A percentile compares a stretch with the other conserved stretches of the same genome.
phyloP scores from a whole-genome alignment of 2,888 invertebrate species.

The Pecten maximus region DNA sequence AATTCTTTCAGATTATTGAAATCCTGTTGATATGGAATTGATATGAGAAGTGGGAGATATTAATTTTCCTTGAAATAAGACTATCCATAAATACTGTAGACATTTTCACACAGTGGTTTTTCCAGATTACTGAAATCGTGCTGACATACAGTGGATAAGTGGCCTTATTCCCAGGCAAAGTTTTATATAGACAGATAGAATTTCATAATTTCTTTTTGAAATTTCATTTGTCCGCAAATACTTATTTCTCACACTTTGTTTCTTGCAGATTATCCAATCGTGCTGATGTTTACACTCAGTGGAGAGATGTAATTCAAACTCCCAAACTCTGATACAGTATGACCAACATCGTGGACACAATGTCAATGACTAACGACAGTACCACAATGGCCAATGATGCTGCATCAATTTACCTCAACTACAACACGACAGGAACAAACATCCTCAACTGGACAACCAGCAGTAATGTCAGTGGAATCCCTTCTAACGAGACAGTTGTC shows the following conservation, averaged over 20 bases:
- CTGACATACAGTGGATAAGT: no score
- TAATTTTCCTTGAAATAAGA: no score
- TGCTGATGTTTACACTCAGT: neutral
- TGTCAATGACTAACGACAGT: neutral
- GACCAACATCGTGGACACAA: neutral
- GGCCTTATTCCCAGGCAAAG: no score
- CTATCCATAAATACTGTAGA: no score
- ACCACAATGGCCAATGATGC: constrained; percentile 35
- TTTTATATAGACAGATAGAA: no score
- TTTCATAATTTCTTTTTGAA: no score
- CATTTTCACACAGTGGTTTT: no score
- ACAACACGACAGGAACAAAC: constrained; percentile 35
- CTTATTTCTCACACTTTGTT: no score
- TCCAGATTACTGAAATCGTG: no score
- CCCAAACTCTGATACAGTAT: neutral
- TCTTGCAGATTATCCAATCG: neutral
- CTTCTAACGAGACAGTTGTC: constrained; percentile 14
- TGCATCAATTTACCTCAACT: constrained; percentile 14
- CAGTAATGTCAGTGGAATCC: constrained; percentile 42
- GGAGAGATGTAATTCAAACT: constrained; percentile 17
- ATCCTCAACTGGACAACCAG: neutral
- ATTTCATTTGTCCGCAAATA: neutral
- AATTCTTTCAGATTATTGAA: no score
- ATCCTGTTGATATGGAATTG: no score
- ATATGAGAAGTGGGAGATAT: no score